phyloP scores from a whole-genome alignment of 2,113 vertebrate species.

The Agapornis roseicollis region DNA sequence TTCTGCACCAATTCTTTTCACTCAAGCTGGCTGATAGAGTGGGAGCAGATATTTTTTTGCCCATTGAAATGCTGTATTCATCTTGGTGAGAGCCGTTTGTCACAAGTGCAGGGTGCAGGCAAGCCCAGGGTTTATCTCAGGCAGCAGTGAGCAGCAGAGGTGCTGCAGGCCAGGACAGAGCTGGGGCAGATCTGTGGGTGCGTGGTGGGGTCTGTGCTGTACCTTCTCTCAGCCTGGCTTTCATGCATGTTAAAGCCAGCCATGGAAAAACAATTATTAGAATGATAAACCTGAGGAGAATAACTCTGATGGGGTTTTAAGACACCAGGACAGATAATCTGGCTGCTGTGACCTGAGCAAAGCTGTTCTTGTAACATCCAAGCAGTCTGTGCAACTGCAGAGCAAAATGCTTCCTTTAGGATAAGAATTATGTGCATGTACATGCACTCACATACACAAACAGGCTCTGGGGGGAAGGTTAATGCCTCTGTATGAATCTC shows the following conservation, averaged over 20 bases:
- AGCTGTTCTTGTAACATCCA: not conserved
- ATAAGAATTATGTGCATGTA: not conserved
- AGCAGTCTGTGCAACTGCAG: not conserved
- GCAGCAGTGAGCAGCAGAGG: not conserved
- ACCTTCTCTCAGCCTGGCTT: not conserved
- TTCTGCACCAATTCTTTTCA: not conserved
- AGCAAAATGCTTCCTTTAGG: not conserved
- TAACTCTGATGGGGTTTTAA: not conserved
- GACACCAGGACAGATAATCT: not conserved
- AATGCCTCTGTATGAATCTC: not conserved
- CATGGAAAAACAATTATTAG: not conserved
- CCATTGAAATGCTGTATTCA: not conserved
- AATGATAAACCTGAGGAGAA: not conserved
- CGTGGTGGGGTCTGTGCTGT: accelerated
- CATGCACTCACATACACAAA: not conserved
- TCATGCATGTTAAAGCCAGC: not conserved
- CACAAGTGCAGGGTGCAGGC: not conserved
- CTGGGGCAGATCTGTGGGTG: not conserved
- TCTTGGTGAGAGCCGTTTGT: not conserved
- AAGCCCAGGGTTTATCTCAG: not conserved
- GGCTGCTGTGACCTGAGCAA: not conserved
- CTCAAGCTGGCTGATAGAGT: not conserved
- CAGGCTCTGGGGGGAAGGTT: not conserved
- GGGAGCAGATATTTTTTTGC: not conserved
- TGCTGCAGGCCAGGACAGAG: not conserved